Conservation (phyloP, 1,140 invertebrate species). For the Heliothis virescens region DNA sequence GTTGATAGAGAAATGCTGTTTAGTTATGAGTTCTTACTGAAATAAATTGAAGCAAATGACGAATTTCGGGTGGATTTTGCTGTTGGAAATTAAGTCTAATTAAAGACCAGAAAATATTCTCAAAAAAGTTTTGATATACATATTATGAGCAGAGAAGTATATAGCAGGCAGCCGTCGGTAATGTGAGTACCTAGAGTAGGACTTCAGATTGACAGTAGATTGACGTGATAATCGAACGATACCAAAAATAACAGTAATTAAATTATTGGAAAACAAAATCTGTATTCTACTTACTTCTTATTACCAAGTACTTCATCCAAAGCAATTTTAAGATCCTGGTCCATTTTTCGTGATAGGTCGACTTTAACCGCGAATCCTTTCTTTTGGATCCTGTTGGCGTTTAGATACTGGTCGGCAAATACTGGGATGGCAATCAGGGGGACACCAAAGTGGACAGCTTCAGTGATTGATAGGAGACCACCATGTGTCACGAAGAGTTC, state of each 20-base stretch:
- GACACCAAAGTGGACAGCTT: constrained; percentile 88
- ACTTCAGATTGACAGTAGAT: no score
- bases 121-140: no score
- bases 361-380: constrained; percentile 62
- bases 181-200: no score
- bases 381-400: constrained; percentile 64
- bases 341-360: constrained; percentile 43
- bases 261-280: neutral
- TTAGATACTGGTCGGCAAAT: constrained; percentile 88
- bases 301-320: constrained; percentile 63
- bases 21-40: no score
- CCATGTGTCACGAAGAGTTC: constrained; percentile 89
- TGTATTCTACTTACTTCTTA: constrained; percentile 1
- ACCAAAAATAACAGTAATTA: no score
- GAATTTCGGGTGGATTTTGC: no score
- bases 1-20: neutral
- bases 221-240: no score
- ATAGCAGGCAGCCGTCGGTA: no score
- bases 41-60: no score
- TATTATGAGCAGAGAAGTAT: no score
- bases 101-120: no score
- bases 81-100: no score
- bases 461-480: constrained; percentile 88
- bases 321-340: constrained; percentile 57
- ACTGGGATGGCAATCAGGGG: constrained; percentile 90